phyloP scores from a whole-genome alignment of 2,888 invertebrate genomes.

The Teleiodes luculella region DNA sequence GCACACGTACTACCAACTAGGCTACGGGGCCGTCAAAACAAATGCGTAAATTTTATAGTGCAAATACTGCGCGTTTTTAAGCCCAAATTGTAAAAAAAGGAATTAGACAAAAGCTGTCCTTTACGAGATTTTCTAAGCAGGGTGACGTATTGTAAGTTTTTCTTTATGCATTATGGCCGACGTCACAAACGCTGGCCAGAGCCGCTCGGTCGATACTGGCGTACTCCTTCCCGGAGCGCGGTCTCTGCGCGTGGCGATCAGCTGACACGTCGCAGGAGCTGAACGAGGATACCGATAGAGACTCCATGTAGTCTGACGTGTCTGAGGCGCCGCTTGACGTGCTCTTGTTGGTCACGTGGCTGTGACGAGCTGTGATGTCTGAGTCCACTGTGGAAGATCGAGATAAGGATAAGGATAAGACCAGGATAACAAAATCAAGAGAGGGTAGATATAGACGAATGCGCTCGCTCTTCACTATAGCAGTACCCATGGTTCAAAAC shows the following conservation, averaged over 20 bases:
- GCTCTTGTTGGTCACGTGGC: slow-evolving; percentile 79
- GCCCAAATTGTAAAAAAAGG: too few species aligned
- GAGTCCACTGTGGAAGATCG: slow-evolving; percentile 53
- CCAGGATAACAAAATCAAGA: neutral
- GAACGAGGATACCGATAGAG: slow-evolving; percentile 83
- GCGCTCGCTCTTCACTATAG: too few species aligned
- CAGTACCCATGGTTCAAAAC: too few species aligned
- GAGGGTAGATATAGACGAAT: too few species aligned
- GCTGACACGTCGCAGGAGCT: slow-evolving; percentile 81
- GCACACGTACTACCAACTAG: too few species aligned
- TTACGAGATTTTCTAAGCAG: too few species aligned
- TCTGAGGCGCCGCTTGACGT: slow-evolving; percentile 85
- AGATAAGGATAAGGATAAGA: neutral
- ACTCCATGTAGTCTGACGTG: slow-evolving; percentile 87
- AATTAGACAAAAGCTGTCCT: too few species aligned
- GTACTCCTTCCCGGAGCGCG: slow-evolving; percentile 69
- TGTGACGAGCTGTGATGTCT: slow-evolving; percentile 70
- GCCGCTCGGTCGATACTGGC: slow-evolving; percentile 61
- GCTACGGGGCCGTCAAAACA: too few species aligned
- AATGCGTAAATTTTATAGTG: too few species aligned
- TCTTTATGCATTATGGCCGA: too few species aligned
- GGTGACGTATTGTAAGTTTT: too few species aligned
- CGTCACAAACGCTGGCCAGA: slow-evolving; percentile 39
- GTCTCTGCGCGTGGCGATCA: slow-evolving; percentile 65
- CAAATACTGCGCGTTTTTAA: too few species aligned